These are phyloP conservation scores for Cantharis rustica DNA, from an alignment of 2,888 invertebrate genomes.

Conservation along the genomic window DNA sequence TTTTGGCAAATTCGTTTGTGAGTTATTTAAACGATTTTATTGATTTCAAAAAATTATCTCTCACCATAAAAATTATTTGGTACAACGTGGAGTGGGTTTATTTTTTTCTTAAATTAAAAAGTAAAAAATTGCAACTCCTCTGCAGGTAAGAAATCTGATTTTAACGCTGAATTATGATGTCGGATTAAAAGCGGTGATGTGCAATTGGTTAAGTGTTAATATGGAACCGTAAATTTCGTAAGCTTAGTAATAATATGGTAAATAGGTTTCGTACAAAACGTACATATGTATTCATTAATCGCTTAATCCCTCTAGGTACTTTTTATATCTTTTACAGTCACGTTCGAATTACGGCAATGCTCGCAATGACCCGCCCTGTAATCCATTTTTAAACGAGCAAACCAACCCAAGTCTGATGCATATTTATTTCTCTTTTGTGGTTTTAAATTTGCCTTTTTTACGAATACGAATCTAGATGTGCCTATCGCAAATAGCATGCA, in stretches of 20 bases:
- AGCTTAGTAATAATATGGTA: conserved; percentile 11
- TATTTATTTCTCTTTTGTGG: conserved; percentile 43
- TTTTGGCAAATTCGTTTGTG: background rate
- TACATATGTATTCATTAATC: conserved; percentile 45
- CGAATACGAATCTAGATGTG: conserved; percentile 25
- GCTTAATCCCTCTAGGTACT: conserved; percentile 40
- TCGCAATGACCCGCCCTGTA: conserved; percentile 41
- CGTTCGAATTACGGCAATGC: conserved; percentile 43
- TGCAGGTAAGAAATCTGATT: background rate
- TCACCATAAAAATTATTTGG: background rate
- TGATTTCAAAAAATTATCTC: background rate
- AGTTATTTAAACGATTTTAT: background rate
- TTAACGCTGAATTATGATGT: background rate
- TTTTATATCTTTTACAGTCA: conserved; percentile 42
- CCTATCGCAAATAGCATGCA: conserved; percentile 29
- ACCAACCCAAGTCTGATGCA: conserved; percentile 41
- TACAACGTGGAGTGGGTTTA: background rate
- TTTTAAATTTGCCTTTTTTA: conserved; percentile 36
- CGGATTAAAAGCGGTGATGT: background rate
- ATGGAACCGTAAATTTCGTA: background rate
- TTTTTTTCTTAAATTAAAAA: background rate
- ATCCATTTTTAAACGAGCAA: conserved; percentile 45
- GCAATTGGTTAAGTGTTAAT: background rate
- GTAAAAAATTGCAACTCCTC: background rate
- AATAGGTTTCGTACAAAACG: conserved; percentile 27